Evolutionary conservation across 2,888 invertebrate genomes (phyloP).

Genomic region (Polia nebulosa): DNA sequence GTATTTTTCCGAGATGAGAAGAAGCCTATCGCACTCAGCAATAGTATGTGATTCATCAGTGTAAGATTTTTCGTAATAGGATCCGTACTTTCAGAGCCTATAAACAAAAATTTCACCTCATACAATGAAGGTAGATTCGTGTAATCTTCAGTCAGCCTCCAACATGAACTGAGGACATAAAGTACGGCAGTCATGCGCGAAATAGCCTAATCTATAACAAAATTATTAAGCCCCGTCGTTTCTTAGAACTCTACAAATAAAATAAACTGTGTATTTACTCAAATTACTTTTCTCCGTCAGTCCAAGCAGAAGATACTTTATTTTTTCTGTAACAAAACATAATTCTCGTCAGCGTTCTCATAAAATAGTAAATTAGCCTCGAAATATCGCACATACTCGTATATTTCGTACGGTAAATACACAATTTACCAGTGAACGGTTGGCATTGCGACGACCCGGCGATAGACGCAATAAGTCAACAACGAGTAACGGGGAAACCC

Average conservation of each 20-base stretch:
- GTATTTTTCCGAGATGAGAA: too few relatives aligned
- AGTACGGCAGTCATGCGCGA: neutral
- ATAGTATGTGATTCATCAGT: too few relatives aligned
- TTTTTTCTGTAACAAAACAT: slow-evolving; percentile 11
- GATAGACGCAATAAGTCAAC: slow-evolving; percentile 66
- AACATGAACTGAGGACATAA: neutral
- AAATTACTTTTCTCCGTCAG: slow-evolving; percentile 17
- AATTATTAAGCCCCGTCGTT: slow-evolving; percentile 19
- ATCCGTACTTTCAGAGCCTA: too few relatives aligned
- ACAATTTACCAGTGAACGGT: slow-evolving; percentile 59
- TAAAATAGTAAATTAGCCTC: slow-evolving; percentile 40
- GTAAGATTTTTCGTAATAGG: too few relatives aligned
- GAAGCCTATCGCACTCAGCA: too few relatives aligned
- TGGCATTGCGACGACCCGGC: slow-evolving; percentile 45
- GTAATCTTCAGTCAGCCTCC: too few relatives aligned
- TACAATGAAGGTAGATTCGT: too few relatives aligned
- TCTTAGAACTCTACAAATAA: slow-evolving; percentile 15
- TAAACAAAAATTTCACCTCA: too few relatives aligned
- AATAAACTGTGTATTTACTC: slow-evolving; percentile 13
- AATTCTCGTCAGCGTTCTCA: slow-evolving; percentile 12
- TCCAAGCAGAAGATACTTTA: neutral
- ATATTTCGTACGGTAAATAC: slow-evolving; percentile 47
- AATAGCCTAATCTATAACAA: slow-evolving; percentile 4
- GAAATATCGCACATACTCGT: slow-evolving; percentile 21
- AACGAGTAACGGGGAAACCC: slow-evolving; percentile 44